A percentile compares a stretch with the other conserved stretches of the same genome.
Conservation (phyloP, 2,113 vertebrate genomes). For the Pelmatolapia mariae region DNA sequence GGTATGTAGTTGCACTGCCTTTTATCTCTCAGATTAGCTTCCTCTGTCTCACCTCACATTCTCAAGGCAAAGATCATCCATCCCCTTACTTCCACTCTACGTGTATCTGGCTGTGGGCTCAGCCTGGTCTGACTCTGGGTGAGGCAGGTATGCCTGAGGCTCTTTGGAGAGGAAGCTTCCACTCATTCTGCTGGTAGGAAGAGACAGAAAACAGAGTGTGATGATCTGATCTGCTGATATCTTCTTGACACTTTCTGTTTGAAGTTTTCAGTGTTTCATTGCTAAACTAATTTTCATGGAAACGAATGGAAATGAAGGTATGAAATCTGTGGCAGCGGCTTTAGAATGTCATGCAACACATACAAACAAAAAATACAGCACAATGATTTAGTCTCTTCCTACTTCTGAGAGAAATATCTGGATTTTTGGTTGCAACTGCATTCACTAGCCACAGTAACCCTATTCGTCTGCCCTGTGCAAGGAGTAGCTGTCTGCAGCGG, state of each 20-base stretch:
- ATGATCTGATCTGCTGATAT: not conserved
- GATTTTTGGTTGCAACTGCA: not conserved
- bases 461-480: not conserved
- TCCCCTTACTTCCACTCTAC: not conserved
- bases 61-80: not conserved
- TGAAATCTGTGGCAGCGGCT: not conserved
- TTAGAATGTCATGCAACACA: not conserved
- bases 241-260: not conserved
- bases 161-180: constrained; percentile 9
- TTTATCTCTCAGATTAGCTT: not conserved
- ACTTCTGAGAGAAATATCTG: not conserved
- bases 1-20: not conserved
- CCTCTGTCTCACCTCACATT: not conserved
- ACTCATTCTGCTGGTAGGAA: not conserved
- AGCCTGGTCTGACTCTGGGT: constrained; percentile 10
- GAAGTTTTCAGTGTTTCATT: not conserved
- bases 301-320: not conserved
- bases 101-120: constrained; percentile 19
- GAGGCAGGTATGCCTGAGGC: constrained; percentile 6
- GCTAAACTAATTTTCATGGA: not conserved
- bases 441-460: not conserved
- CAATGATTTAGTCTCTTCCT: not conserved
- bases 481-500: not conserved
- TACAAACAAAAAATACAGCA: not conserved
- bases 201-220: not conserved